Evolutionary conservation across 2,797 vertebrate species (phyloP), one percentile per base, ranked within the genome.

Genomic region (Caiman crocodilus): DNA sequence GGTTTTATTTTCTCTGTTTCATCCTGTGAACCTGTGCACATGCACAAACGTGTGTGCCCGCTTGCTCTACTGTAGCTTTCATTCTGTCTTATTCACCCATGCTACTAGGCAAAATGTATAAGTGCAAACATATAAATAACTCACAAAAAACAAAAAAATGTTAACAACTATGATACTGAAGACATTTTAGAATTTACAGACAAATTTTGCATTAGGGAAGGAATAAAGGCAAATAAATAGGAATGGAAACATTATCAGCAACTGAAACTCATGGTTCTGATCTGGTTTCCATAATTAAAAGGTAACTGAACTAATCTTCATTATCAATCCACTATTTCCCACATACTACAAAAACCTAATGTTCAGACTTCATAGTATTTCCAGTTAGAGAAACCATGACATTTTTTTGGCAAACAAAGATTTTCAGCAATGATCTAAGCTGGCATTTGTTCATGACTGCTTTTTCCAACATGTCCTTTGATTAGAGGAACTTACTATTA

Each of bases 271-370:
- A 71, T 83, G 13, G 61, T 76, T 69, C 16, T 73, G 11, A 30
- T 74, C 56, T 58, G 50, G 77, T 86, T 89, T 79, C 90, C 42
- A n/a, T 65, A 78, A 78, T 78, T 59, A 42, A 86, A 89, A 85
- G 4, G 55, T 65, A 82, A 82, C 55, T 85, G 6, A 30, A 90
- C 95, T 95, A 90, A 90, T 28, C 25, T 61, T 92, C 87, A 67
- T 87, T 93, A 92, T 73, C 92, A 86, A 55, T n/a, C 28, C 79
- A 4, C 30, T 80, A 4, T 5, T 93, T 9, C 15, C 21, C 30
- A 2, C 15, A 35, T 71, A 32, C n/a, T 59, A 88, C 61, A 82
- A 84, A 84, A 92, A n/a, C 4, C 12, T n/a, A 76, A 76, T 83
- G 75, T 69, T 23, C 63, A 26, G 65, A 76, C 4, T 3, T 25